Percentiles rank a stretch among this genome's conserved stretches.
phyloP scores from a whole-genome alignment of 2,113 vertebrate species.

The Trogon surrucura region DNA sequence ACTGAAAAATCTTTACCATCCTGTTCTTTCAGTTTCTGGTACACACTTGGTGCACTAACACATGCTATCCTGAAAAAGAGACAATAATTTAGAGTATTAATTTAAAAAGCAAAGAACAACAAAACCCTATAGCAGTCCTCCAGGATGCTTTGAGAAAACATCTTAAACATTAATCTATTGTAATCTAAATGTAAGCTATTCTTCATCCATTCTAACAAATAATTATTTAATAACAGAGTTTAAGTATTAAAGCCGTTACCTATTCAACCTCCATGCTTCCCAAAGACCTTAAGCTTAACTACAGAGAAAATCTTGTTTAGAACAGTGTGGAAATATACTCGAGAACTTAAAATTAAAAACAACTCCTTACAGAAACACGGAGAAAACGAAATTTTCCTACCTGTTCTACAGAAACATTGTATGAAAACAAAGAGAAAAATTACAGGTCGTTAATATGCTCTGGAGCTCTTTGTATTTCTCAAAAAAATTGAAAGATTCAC shows the following conservation, averaged over 20 bases:
- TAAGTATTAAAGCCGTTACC: background rate
- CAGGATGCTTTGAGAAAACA: background rate
- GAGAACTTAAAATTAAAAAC: background rate
- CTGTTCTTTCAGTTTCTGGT: slow-evolving; percentile 89
- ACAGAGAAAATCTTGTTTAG: background rate
- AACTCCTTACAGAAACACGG: background rate
- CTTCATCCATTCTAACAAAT: background rate
- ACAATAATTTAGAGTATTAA: background rate
- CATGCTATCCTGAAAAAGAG: slow-evolving; percentile 87
- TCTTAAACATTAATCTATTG: background rate
- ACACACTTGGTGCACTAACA: slow-evolving; percentile 90
- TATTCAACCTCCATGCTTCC: background rate
- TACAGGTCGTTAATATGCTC: background rate
- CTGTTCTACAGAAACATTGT: background rate
- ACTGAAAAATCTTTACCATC: slow-evolving; percentile 62
- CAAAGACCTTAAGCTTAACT: background rate
- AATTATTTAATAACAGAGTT: background rate
- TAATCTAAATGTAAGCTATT: background rate
- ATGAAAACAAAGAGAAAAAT: background rate
- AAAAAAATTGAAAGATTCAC: background rate
- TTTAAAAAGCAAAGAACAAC: background rate
- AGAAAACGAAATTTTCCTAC: background rate
- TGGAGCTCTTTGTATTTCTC: background rate
- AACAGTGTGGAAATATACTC: background rate
- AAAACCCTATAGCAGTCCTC: background rate